Percentiles rank a stretch among this genome's conserved stretches.
Conservation (phyloP, 2,797 vertebrate genomes). For the Hypotaenidia okinawae region DNA sequence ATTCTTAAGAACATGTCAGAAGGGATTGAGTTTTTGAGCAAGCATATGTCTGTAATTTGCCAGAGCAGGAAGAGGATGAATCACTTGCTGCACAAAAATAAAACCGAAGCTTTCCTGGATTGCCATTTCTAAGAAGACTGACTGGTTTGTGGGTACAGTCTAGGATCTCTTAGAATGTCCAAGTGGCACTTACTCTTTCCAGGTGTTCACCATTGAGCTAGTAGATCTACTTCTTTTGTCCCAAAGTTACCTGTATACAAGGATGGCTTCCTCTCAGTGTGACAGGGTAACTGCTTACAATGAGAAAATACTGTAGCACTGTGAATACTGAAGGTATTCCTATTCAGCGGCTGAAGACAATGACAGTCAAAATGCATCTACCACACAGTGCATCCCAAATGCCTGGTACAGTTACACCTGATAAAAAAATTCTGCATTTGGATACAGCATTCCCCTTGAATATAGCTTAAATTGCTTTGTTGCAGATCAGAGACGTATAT, state of each 20-base stretch:
- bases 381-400: neutral
- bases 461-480: neutral
- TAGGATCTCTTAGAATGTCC: neutral
- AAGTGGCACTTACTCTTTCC: neutral
- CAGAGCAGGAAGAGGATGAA: neutral
- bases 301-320: neutral
- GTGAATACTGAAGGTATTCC: neutral
- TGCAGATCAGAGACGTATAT: neutral
- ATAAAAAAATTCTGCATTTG: neutral
- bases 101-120: neutral
- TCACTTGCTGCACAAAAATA: neutral
- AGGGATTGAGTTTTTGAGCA: neutral
- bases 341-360: neutral
- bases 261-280: neutral
- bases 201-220: neutral
- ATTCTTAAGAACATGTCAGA: neutral
- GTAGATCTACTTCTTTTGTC: rapidly evolving
- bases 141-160: neutral
- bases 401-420: neutral
- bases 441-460: neutral
- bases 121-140: neutral
- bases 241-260: neutral
- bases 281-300: neutral
- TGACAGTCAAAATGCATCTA: neutral
- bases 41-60: neutral